A percentile compares a stretch with the other conserved stretches of the same genome.
Conservation (phyloP, 2,888 invertebrate genomes). For the Ptycholaimellus sp. region DNA sequence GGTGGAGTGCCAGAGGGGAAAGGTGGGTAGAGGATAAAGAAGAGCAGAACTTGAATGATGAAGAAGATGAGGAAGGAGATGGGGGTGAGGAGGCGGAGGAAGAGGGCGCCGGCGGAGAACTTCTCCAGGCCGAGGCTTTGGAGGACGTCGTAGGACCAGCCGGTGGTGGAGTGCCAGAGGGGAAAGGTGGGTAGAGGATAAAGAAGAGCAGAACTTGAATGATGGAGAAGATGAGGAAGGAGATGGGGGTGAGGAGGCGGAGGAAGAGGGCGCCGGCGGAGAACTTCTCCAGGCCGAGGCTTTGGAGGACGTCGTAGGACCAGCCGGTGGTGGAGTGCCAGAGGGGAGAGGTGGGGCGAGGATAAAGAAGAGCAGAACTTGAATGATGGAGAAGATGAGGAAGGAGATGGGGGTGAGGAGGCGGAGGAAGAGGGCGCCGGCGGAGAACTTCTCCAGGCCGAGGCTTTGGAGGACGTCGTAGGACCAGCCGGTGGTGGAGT, state of each 20-base stretch:
- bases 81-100: slow-evolving; percentile 68
- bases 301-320: no score
- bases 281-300: slow-evolving; percentile 68
- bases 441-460: slow-evolving; percentile 62
- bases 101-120: slow-evolving; percentile 62
- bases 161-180: no score
- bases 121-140: slow-evolving; percentile 68
- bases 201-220: no score
- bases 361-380: no score
- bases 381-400: slow-evolving; percentile 77
- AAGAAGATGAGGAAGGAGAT: slow-evolving; percentile 83
- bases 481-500: no score
- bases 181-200: no score
- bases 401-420: slow-evolving; percentile 79
- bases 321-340: no score
- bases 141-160: no score
- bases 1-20: no score
- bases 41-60: slow-evolving; percentile 78
- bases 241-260: slow-evolving; percentile 68
- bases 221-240: slow-evolving; percentile 79
- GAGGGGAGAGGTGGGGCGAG: slow-evolving; percentile 63
- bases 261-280: slow-evolving; percentile 66
- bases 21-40: no score
- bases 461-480: no score
- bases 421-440: slow-evolving; percentile 64